A percentile compares a stretch with the other conserved stretches of the same genome.
Conservation (phyloP, 2,888 invertebrate genomes). For the Drosophila kokeensis region DNA sequence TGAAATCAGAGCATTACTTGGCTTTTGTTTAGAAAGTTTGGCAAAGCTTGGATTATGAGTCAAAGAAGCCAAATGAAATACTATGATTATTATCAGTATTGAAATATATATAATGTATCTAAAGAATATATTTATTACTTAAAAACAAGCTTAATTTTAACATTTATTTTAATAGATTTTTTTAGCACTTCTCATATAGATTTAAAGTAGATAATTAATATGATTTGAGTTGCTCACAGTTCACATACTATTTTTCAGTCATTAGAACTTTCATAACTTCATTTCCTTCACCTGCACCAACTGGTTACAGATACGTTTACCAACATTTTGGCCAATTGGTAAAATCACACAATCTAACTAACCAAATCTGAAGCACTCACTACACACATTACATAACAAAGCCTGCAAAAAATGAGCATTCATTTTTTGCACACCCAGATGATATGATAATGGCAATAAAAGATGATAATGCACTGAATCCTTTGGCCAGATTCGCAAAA, state of each 20-base stretch:
- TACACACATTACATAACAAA: slow-evolving; percentile 47
- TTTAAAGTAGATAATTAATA: background rate
- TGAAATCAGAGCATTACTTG: slow-evolving; percentile 16
- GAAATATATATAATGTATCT: no score
- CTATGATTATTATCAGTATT: background rate
- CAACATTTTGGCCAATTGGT: background rate
- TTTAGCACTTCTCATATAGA: background rate
- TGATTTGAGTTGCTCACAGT: background rate
- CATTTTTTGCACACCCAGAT: slow-evolving; percentile 49
- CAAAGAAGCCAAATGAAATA: background rate
- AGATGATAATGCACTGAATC: slow-evolving; percentile 76
- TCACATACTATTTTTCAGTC: background rate
- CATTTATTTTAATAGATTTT: background rate
- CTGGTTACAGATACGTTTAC: background rate
- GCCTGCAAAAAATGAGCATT: slow-evolving; percentile 24
- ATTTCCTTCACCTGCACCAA: background rate
- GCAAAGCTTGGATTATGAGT: background rate
- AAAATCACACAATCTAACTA: slow-evolving; percentile 15
- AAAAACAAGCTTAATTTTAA: background rate
- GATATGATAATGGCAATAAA: slow-evolving; percentile 76
- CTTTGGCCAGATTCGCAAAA: slow-evolving; percentile 77
- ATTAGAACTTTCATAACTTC: background rate
- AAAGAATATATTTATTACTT: background rate
- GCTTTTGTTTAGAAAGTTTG: slow-evolving; percentile 29
- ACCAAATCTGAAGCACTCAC: slow-evolving; percentile 38